A percentile compares a stretch with the other conserved stretches of the same genome.
Conservation (phyloP, 2,797 vertebrate species). For the Microctenopoma stevenorrisi region DNA sequence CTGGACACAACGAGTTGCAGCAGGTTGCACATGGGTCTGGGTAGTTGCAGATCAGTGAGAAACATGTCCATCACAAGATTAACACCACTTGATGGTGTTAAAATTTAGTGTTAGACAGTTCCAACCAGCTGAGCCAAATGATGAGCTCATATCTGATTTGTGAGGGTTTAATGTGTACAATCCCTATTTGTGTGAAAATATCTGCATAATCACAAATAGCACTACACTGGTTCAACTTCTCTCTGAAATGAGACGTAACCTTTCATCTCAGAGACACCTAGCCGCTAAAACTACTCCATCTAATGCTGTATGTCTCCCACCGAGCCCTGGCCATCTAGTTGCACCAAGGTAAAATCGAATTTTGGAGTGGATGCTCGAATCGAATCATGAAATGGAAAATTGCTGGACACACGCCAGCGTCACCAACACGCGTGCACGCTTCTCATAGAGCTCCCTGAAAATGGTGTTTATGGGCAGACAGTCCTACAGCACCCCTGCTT, state of each 20-base stretch:
- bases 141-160: background rate
- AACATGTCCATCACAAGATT: too few relatives aligned
- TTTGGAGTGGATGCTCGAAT: slow-evolving; percentile 16
- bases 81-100: too few relatives aligned
- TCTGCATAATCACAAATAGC: too few relatives aligned
- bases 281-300: slow-evolving; percentile 15
- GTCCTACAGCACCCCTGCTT: background rate
- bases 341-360: slow-evolving; percentile 16
- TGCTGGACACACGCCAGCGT: background rate
- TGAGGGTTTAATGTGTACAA: background rate
- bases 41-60: too few relatives aligned
- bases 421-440: background rate
- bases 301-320: slow-evolving; percentile 20
- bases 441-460: background rate
- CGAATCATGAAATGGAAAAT: slow-evolving; percentile 16
- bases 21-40: too few relatives aligned
- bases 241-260: slow-evolving; percentile 15
- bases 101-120: background rate
- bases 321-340: slow-evolving; percentile 11
- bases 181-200: background rate
- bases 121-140: background rate
- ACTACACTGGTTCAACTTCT: slow-evolving; percentile 7
- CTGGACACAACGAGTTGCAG: too few relatives aligned
- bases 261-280: background rate
- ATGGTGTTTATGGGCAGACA: slow-evolving; percentile 19